Conservation (phyloP, 2,888 invertebrate species). For the Cryptocephalus primarius region DNA sequence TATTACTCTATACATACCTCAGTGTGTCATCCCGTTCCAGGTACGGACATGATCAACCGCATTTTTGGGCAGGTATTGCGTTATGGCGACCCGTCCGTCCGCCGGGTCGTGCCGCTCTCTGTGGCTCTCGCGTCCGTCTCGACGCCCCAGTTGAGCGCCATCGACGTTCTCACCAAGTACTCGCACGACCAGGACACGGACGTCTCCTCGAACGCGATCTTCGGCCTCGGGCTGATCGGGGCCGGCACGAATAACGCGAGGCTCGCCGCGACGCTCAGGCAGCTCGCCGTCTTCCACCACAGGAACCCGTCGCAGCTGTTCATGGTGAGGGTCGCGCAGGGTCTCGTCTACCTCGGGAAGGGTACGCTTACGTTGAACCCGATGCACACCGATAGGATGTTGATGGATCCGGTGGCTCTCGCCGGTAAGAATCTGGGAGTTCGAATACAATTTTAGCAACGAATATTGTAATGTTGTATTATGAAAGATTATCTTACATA, state of each 20-base stretch:
- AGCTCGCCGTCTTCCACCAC: conserved; percentile 92
- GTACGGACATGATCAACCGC: conserved; percentile 88
- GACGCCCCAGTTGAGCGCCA: conserved; percentile 88
- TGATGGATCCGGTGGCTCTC: conserved; percentile 88
- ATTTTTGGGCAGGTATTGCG: conserved; percentile 83
- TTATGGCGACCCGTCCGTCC: conserved; percentile 53
- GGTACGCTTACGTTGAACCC: conserved; percentile 94
- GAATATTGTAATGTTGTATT: too few species aligned
- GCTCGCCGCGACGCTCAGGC: conserved; percentile 92
- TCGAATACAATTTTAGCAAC: too few species aligned
- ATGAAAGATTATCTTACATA: too few species aligned
- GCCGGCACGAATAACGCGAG: conserved; percentile 65
- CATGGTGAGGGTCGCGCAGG: conserved; percentile 94
- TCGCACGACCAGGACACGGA: conserved; percentile 96
- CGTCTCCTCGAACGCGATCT: conserved; percentile 95
- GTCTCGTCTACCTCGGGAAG: conserved; percentile 94
- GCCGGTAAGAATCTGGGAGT: conserved; percentile 51
- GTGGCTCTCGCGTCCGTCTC: conserved; percentile 90
- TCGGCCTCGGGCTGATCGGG: conserved; percentile 58
- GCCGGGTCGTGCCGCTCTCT: conserved; percentile 91
- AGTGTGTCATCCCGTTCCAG: conserved; percentile 9
- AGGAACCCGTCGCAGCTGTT: conserved; percentile 94
- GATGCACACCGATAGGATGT: conserved; percentile 88
- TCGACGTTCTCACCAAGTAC: conserved; percentile 96
- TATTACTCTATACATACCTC: too few species aligned